Evolutionary conservation across 1,140 invertebrate species (phyloP), one percentile per base, ranked within the genome.

Genomic region (Drosophila quadrilineata): DNA sequence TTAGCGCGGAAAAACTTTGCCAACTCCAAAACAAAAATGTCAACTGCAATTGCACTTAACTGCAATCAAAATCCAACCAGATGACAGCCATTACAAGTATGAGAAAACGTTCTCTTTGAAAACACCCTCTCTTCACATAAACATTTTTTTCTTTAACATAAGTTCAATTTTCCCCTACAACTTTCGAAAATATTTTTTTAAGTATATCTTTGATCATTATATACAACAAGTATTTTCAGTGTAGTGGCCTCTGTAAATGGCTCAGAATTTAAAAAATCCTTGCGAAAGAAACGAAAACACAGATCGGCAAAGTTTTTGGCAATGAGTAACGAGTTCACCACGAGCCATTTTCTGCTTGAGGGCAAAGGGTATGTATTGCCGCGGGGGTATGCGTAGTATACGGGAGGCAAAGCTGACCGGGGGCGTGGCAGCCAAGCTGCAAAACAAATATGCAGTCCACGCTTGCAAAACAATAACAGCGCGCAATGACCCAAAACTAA

Each of bases 401-500:
- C 9, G 6, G 6, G 3, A 3, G 0, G 21, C 6, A 17, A n/a
- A n/a, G n/a, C n/a, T 8, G 10, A 22, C 16, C 5, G 40, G 19
- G 29, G 22, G 45, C 16, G 41, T 28, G 53, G 49, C 43, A 45
- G 53, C 36, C 48, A 45, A 54, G 59, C 72, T 62, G 65, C 33
- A 60, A 65, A 70, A 64, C 72, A 85, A 85, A 84, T 71, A 85
- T 84, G 77, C 77, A 77, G 62, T 49, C 48, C 29, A 73, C 59
- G 56, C 63, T 69, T 54, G 57, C 60, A 64, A 85, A 84, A 84
- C 79, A 84, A 84, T 84, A 84, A 77, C 79, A 79, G 68, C 71
- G 79, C 56, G 79, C 79, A 84, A 84, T 84, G 79, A 85, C 79
- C 79, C 79, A 85, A 84, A 84, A 84, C 79, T 85, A 85, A 84